phyloP scores from a whole-genome alignment of 2,113 vertebrate genomes.

The Pungitius pungitius region DNA sequence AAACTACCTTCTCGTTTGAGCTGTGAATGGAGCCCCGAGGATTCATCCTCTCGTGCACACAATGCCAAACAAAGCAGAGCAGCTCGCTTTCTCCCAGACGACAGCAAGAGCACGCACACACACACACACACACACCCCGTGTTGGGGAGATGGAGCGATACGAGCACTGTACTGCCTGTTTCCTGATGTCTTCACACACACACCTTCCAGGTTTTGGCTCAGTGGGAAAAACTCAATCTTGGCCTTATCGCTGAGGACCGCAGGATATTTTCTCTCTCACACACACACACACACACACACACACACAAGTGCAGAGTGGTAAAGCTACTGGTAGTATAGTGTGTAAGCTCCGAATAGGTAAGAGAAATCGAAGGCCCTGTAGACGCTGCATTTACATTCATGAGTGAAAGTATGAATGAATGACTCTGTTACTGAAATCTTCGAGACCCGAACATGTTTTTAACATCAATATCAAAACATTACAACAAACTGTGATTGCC shows the following conservation, averaged over 20 bases:
- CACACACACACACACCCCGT: slow-evolving; percentile 64
- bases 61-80: slow-evolving; percentile 63
- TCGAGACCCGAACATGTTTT: no score
- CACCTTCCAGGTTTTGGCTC: slow-evolving; percentile 49
- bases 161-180: slow-evolving; percentile 57
- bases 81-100: slow-evolving; percentile 55
- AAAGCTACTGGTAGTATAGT: slow-evolving; percentile 42
- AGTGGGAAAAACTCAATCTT: slow-evolving; percentile 72
- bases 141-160: slow-evolving; percentile 66
- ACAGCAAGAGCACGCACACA: slow-evolving; percentile 64
- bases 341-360: slow-evolving; percentile 38
- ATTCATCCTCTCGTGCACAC: slow-evolving; percentile 64
- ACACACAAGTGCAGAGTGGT: slow-evolving; percentile 25
- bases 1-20: slow-evolving; percentile 54
- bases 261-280: slow-evolving; percentile 42
- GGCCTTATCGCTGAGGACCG: slow-evolving; percentile 70
- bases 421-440: no score
- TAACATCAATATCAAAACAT: no score
- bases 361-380: slow-evolving; percentile 3
- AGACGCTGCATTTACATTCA: background rate
- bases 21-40: slow-evolving; percentile 59
- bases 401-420: background rate
- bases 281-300: slow-evolving; percentile 25
- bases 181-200: slow-evolving; percentile 69
- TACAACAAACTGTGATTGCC: no score